Conservation (phyloP, 2,888 invertebrate genomes). For the Conomelus anceps region DNA sequence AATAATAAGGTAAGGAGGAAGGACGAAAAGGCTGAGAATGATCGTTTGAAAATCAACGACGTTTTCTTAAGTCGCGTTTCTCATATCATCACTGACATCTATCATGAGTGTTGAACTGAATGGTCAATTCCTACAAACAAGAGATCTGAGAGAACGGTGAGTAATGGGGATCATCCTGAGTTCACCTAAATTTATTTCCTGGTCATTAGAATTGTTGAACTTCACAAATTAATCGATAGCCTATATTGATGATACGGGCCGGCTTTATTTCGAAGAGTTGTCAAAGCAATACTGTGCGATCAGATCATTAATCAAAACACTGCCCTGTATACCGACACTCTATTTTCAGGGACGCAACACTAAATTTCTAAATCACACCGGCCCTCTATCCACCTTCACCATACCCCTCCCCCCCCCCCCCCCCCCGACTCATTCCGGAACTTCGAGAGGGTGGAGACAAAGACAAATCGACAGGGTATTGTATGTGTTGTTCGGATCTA, state of each 20-base stretch:
- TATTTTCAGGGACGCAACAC: neutral
- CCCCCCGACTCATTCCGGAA: neutral
- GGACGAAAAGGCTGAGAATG: too few relatives aligned
- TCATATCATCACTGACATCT: too few relatives aligned
- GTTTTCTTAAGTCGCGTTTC: too few relatives aligned
- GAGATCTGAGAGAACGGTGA: neutral
- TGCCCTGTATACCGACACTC: neutral
- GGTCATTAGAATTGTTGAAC: neutral
- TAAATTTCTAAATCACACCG: neutral
- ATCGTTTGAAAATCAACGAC: too few relatives aligned
- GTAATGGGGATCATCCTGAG: neutral
- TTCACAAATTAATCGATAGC: neutral
- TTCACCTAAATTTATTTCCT: neutral
- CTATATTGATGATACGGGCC: neutral
- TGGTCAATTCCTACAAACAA: neutral
- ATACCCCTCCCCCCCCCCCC: neutral
- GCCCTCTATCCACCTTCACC: neutral
- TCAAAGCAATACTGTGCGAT: neutral
- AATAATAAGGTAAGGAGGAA: too few relatives aligned
- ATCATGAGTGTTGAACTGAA: too few relatives aligned
- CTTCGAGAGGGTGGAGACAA: neutral
- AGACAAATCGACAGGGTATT: neutral
- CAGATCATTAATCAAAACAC: neutral
- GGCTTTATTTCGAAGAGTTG: neutral
- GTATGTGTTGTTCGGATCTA: neutral